Percentiles rank a stretch among this genome's conserved stretches.
Conservation (phyloP, 2,797 vertebrate species). For the Smutsia gigantea region DNA sequence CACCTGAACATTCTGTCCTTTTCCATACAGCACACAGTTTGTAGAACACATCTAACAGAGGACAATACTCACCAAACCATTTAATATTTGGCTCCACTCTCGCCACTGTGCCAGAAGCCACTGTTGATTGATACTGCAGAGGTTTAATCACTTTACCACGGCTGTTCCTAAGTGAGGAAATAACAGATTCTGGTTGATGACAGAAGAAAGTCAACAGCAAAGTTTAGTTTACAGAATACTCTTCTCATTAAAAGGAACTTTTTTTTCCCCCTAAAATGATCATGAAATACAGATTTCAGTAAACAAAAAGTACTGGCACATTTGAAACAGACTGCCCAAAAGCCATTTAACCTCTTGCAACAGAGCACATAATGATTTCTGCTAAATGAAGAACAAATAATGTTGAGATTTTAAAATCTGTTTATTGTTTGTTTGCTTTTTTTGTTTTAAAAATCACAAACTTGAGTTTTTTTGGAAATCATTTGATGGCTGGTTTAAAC, state of each 20-base stretch:
- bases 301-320: conserved; percentile 75
- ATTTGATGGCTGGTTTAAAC: conserved; percentile 73
- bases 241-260: conserved; percentile 69
- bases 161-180: conserved; percentile 88
- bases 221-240: conserved; percentile 25
- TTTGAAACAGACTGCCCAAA: conserved; percentile 75
- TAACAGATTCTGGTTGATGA: conserved; percentile 49
- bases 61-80: conserved; percentile 94
- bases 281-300: conserved; percentile 75
- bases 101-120: conserved; percentile 95
- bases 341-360: conserved; percentile 77
- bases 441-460: conserved; percentile 55
- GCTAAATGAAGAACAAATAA: conserved; percentile 73
- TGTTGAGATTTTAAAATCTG: conserved; percentile 70
- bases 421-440: conserved; percentile 70
- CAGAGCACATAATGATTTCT: conserved; percentile 77
- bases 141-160: conserved; percentile 94
- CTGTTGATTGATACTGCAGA: conserved; percentile 94
- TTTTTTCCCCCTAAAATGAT: conserved; percentile 49
- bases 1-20: background rate
- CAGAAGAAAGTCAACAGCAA: conserved; percentile 60
- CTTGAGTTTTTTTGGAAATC: conserved; percentile 71
- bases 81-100: conserved; percentile 99
- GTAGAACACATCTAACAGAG: background rate
- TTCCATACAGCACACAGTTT: background rate